Conservation (phyloP, 2,113 vertebrate genomes). For the Lamprologus callipterus region DNA sequence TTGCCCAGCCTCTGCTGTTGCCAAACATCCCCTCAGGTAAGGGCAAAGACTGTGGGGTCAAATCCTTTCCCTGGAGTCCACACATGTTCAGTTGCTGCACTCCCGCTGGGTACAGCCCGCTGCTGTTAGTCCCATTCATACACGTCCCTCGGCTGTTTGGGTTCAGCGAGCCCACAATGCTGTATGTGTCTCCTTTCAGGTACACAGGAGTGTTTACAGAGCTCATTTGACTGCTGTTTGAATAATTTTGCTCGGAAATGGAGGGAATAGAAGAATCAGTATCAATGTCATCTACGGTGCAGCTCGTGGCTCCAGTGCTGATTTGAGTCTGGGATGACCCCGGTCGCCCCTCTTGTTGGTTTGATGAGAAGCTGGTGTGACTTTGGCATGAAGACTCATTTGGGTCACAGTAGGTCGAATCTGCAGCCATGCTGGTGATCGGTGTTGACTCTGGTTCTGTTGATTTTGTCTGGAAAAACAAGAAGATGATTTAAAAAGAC, state of each 20-base stretch:
- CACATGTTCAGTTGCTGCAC: constrained; percentile 47
- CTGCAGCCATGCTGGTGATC: neutral
- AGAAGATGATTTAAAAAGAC: neutral
- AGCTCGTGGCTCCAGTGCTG: constrained; percentile 47
- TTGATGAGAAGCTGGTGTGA: constrained; percentile 46
- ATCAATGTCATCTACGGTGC: constrained; percentile 48
- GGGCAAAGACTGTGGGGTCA: constrained; percentile 27
- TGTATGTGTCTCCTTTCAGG: constrained; percentile 45
- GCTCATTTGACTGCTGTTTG: neutral
- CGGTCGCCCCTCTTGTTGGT: constrained; percentile 27
- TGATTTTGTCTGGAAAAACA: neutral
- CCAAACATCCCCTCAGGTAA: constrained; percentile 31
- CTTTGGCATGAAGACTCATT: constrained; percentile 33
- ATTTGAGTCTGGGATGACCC: constrained; percentile 49
- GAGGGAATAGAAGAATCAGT: constrained; percentile 54
- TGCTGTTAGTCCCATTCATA: constrained; percentile 2
- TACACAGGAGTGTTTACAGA: neutral
- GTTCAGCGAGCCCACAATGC: constrained; percentile 62
- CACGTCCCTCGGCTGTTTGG: constrained; percentile 29
- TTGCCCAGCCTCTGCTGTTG: constrained; percentile 11
- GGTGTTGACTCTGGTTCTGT: neutral
- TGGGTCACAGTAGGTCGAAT: constrained; percentile 15
- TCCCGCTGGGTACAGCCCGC: constrained; percentile 27
- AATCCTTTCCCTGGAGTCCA: constrained; percentile 42
- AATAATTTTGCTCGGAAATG: constrained; percentile 37